Evolutionary conservation across 2,113 vertebrate genomes (phyloP), one percentile per base, ranked within the genome.

Genomic region (Acrocephalus kingi): DNA sequence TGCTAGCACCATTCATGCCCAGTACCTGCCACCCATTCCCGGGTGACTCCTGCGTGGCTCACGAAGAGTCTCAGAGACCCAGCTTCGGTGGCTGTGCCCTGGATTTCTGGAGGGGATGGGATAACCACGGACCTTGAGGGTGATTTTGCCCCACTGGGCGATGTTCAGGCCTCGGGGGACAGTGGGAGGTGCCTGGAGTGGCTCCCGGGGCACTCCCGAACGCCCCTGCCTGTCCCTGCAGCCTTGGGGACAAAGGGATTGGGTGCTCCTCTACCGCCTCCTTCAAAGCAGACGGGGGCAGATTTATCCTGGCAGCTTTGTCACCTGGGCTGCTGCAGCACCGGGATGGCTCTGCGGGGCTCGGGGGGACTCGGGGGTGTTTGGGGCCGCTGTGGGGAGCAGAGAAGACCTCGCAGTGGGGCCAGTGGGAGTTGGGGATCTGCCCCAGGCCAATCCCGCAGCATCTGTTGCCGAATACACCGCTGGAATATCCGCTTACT

Each of bases 281-380:
- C 69, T 69, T 12, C 0, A 0, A 19, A 37, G 46, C 35, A 21
- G 23, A 6, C 1, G 20, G 55, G 55, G 27, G 7, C 17, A 30
- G 61, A 16, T 56, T 69, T 71, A 17, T 43, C 8, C n/a, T 2
- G 13, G 4, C 0, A 8, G 22, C n/a, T 83, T 63, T 54, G 56
- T 43, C 48, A 24, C 83, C 37, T 1, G 30, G 33, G 54, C 52
- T 71, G 87, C 55, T 48, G 84, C 61, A 20, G 24, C 0, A 0
- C 13, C 37, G 14, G 45, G 10, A 1, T 0, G 25, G 51, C n/a
- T 69, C 37, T 0, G 6, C 2, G 55, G 45, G 11, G 39, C 35
- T 35, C 35, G 37, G 37, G 37, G 37, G 37, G 37, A 11, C 49
- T 28, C 49, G 1, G 24, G 33, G 58, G 16, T 48, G 20, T 31